Conservation (phyloP, 2,888 invertebrate genomes). For the Andrena trimmerana region DNA sequence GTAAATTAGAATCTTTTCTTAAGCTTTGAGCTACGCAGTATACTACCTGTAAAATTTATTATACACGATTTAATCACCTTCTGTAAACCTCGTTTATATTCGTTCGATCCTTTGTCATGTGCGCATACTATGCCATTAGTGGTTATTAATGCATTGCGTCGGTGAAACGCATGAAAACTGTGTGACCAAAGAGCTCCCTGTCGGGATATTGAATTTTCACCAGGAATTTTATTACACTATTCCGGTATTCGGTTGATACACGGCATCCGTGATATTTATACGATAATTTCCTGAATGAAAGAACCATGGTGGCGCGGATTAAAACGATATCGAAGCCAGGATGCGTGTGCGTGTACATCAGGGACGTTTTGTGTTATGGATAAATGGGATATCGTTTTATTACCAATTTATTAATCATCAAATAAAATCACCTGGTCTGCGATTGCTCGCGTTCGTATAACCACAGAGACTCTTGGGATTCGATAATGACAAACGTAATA, state of each 20-base stretch:
- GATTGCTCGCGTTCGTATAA: neutral
- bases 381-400: slow-evolving; percentile 7
- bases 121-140: neutral
- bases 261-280: slow-evolving; percentile 26
- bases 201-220: slow-evolving; percentile 23
- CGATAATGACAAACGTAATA: too few species aligned
- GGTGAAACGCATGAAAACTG: neutral
- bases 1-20: too few species aligned
- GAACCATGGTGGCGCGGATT: slow-evolving; percentile 2
- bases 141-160: neutral
- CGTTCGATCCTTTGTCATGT: neutral
- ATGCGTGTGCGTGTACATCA: neutral
- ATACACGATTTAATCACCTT: neutral
- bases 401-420: neutral
- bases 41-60: neutral
- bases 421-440: neutral
- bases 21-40: too few species aligned
- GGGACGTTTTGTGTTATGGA: neutral
- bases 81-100: neutral
- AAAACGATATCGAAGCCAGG: neutral
- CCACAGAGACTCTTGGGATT: neutral
- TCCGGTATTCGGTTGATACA: slow-evolving; percentile 24
- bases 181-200: neutral
- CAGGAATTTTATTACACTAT: slow-evolving; percentile 21
- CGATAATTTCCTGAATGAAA: slow-evolving; percentile 21